Base-by-base conservation (phyloP, 2,113 vertebrate species). In the Variabilichromis moorii region DNA sequence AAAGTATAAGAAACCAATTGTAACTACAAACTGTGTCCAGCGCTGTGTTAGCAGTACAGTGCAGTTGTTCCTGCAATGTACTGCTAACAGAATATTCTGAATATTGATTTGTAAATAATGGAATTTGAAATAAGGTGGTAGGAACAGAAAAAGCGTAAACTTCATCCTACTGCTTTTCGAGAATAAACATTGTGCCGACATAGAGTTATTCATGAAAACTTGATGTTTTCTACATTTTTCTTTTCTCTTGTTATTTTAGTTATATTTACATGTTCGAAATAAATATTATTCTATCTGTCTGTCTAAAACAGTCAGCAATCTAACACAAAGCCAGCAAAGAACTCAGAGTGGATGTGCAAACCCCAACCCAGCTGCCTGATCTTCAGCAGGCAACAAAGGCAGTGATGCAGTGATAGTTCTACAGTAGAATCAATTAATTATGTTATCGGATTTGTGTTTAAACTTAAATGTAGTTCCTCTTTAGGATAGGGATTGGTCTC, bases 41-140 rank as follows among this genome's bases (percentile, higher is more conserved):
- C 37, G 1, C 9, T 19, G 14, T 66, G 10, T 8, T 37, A 3
- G 57, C 61, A 37, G 19, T 37, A 2, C 61, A 66, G 33, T 37
- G 61, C 31, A 8, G 61, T 66, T 0, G 17, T n/a, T 66, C 61
- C 35, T 68, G 63, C 35, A 68, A 0, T 68, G 33, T 13, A 21
- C 37, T 45, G 37, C 37, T 45, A 45, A 0, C 21, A 45, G 14
- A 16, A 45, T 73, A 45, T 47, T 45, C 31, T n/a, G 1, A 66
- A 66, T 66, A 66, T n/a, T n/a, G 31, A 66, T 66, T 66, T 66
- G 17, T n/a, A 66, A 66, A 66, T 35, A 66, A 37, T 66, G 61
- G 10, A 37, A 35, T 66, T 12, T 0, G 31, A 63, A 63, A 63
- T n/a, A 63, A 35, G 31, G 59, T 1, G 17, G 1, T 63, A n/a